phyloP scores from a whole-genome alignment of 2,888 invertebrate genomes.

The Eilema griseolum region DNA sequence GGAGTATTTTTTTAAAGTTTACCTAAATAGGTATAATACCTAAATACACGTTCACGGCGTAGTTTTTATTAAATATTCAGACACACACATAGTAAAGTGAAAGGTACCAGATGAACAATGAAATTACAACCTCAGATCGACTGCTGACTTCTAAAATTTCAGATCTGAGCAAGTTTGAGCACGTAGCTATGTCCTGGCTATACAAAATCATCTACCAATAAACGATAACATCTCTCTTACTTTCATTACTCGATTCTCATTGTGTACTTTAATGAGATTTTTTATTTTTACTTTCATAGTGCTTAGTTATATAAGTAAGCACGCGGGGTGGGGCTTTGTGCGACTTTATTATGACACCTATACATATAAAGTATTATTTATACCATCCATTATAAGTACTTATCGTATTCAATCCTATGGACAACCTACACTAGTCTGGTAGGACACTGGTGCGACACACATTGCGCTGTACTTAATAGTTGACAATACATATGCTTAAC shows the following conservation, averaged over 20 bases:
- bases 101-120: too few species aligned
- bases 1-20: too few species aligned
- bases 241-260: slow-evolving; percentile 14
- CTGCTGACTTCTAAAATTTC: not conserved
- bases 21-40: too few species aligned
- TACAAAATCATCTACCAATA: slow-evolving; percentile 10
- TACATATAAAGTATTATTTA: slow-evolving; percentile 53
- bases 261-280: slow-evolving; percentile 21
- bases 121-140: too few species aligned
- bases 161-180: slow-evolving; percentile 6
- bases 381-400: slow-evolving; percentile 45
- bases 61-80: too few species aligned
- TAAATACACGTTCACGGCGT: too few species aligned
- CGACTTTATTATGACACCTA: slow-evolving; percentile 57
- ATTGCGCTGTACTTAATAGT: slow-evolving; percentile 58
- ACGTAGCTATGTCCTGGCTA: not conserved
- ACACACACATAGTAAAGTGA: too few species aligned
- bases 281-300: slow-evolving; percentile 41
- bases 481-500: slow-evolving; percentile 72
- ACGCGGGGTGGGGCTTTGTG: slow-evolving; percentile 67
- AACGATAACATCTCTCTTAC: slow-evolving; percentile 11
- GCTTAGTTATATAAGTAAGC: slow-evolving; percentile 51
- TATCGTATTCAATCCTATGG: slow-evolving; percentile 52
- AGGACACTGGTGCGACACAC: slow-evolving; percentile 79
- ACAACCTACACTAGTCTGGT: slow-evolving; percentile 52